A percentile compares a stretch with the other conserved stretches of the same genome.
These are phyloP conservation scores for Odontothrips loti DNA, from an alignment of 2,888 invertebrate species.

Conservation along the genomic window DNA sequence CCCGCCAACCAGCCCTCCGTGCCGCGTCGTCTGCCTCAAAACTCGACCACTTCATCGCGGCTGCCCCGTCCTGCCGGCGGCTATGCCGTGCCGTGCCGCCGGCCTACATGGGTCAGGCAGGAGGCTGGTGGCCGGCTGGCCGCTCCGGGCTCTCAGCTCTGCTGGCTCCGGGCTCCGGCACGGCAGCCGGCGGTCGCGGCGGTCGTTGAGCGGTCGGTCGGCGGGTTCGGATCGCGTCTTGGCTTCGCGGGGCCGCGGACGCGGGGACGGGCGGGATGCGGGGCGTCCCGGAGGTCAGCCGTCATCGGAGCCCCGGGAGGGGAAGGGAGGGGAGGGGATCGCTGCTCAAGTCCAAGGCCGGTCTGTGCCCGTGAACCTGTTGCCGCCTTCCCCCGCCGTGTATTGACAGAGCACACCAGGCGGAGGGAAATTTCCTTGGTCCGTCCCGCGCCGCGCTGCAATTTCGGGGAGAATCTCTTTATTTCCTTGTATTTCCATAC, in stretches of 20 bases:
- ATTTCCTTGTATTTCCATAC: neutral
- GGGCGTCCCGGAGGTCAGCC: neutral
- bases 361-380: conserved; percentile 21
- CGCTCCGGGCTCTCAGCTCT: too few species aligned
- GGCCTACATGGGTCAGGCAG: too few species aligned
- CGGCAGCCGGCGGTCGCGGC: neutral
- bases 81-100: too few species aligned
- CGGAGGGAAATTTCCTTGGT: neutral
- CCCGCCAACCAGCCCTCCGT: too few species aligned
- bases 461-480: neutral
- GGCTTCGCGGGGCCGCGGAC: neutral
- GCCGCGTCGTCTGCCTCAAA: too few species aligned
- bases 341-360: conserved; percentile 11
- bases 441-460: neutral
- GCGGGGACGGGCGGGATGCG: neutral
- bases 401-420: neutral
- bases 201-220: neutral
- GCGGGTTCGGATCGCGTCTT: neutral
- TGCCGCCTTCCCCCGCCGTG: neutral
- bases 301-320: neutral
- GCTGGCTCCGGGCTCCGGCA: too few species aligned
- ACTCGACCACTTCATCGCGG: too few species aligned
- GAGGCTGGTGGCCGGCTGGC: too few species aligned
- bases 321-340: neutral
- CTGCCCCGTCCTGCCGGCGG: too few species aligned